Evolutionary conservation across 2,113 vertebrate species (phyloP), one percentile per base, ranked within the genome.

Genomic region (Rhabdornis inornatus): DNA sequence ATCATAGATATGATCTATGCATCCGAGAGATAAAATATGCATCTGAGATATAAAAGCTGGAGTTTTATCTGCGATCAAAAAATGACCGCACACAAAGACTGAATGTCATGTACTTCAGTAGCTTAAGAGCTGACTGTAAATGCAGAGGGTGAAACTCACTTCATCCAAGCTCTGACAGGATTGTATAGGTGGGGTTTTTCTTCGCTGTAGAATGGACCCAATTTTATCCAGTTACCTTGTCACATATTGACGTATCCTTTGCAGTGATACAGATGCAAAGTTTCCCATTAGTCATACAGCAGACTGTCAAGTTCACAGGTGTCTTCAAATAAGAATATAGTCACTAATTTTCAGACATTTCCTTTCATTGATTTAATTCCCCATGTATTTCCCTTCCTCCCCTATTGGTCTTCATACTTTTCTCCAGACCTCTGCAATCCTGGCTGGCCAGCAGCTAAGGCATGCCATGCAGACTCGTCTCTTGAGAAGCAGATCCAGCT

Each of bases 331-430:
- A 55, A 87, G 87, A 83, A 87, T 91, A 78, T 8, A 21, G 40
- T 74, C 23, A 10, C 56, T 89, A 20, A 68, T 56, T 85, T 92
- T 92, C 90, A 92, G 70, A 20, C 28, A 52, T 47, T 79, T 95
- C n/a, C 53, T 92, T 64, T 45, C 12, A 68, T 6, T 87, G n/a
- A 83, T 60, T 71, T 65, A 2, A 13, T 37, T 71, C 19, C 14
- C 12, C 9, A 7, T 37, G 19, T 78, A 20, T 69, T 87, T 88
- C 31, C 31, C 50, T 79, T 86, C 19, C 23, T 86, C 9, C 7
- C 4, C 19, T 59, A 12, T 30, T 47, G 24, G 6, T 66, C 50
- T 74, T 71, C 55, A 17, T 21, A 8, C 5, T 40, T 2, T 1
- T 2, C 0, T 59, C 35, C 60, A 77, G 86, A 59, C 4, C 23